Evolutionary conservation across 1,140 invertebrate species (phyloP), one percentile per base, ranked within the genome.

Genomic region (Apolygus lucorum): DNA sequence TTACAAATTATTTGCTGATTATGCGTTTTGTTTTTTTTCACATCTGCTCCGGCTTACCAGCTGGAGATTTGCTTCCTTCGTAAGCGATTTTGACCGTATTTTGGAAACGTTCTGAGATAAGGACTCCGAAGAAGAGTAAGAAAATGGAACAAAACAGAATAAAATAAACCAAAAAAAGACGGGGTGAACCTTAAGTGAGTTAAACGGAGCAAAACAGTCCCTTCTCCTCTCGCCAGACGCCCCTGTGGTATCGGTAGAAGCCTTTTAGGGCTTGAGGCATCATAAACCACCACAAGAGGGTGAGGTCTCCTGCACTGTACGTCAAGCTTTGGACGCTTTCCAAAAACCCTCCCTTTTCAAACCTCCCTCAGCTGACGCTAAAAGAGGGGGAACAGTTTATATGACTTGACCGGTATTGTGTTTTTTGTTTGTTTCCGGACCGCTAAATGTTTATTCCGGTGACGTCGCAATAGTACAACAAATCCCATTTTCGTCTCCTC

Each of bases 181-280:
- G n/a, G n/a, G n/a, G n/a, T n/a, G n/a, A n/a, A n/a, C n/a, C 63
- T 49, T 49, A 49, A 49, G 34, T 49, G 34, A 49, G 34, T 49
- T 49, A 49, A 49, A 49, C 34, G 34, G 34, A 49, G 34, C 34
- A 49, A 17, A 49, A n/a, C n/a, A n/a, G n/a, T n/a, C n/a, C n/a
- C n/a, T n/a, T n/a, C n/a, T n/a, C n/a, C n/a, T n/a, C n/a, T n/a
- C n/a, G n/a, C n/a, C n/a, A n/a, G n/a, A n/a, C n/a, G 34, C 17
- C 34, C 8, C 34, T 49, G 34, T 8, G 34, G 8, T 49, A 17
- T 49, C 8, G 34, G 17, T 11, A 49, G 34, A 8, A 49, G 34
- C 8, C 34, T 49, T 49, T 49, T 49, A 49, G 34, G 34, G 17
- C 34, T 17, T 8, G 17, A 17, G 34, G n/a, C n/a, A 49, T 49